These are phyloP conservation scores for Penaeus chinensis DNA, from an alignment of 1,140 invertebrate genomes.

Conservation along the genomic window DNA sequence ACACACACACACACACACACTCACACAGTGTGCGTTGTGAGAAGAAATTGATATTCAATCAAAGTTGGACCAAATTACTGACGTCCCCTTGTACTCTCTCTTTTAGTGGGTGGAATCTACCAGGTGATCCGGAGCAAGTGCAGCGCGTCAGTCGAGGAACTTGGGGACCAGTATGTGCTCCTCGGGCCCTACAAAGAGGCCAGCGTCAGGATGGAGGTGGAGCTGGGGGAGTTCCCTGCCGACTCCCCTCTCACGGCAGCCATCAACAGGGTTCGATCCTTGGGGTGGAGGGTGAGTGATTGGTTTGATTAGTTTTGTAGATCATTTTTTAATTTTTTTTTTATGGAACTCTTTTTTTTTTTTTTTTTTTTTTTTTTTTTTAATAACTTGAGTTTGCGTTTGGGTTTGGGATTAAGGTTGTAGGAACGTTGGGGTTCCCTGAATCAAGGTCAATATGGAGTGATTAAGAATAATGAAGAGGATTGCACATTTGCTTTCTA, in stretches of 20 bases:
- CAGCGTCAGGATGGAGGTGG: slow-evolving; percentile 94
- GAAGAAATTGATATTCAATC: no score
- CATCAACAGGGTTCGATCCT: slow-evolving; percentile 83
- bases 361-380: not conserved
- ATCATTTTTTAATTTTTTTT: not conserved
- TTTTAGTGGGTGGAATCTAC: slow-evolving; percentile 96
- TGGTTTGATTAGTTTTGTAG: slow-evolving; percentile 33
- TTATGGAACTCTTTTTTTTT: not conserved
- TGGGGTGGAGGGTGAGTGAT: slow-evolving; percentile 85
- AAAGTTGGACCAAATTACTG: no score
- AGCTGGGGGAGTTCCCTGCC: slow-evolving; percentile 87
- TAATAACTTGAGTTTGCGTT: no score
- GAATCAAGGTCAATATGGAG: no score
- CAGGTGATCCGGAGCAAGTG: slow-evolving; percentile 99
- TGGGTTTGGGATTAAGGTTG: no score
- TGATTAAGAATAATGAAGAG: no score
- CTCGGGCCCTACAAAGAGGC: slow-evolving; percentile 95
- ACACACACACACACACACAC: no score
- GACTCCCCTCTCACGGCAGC: slow-evolving; percentile 83
- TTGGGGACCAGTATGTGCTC: slow-evolving; percentile 97
- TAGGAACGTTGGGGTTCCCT: no score
- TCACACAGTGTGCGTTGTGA: no score
- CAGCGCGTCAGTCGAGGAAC: slow-evolving; percentile 96
- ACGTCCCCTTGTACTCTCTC: slow-evolving; percentile 56
- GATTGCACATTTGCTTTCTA: no score